Evolutionary conservation across 2,797 vertebrate species (phyloP).

Genomic region (Melopsittacus undulatus): DNA sequence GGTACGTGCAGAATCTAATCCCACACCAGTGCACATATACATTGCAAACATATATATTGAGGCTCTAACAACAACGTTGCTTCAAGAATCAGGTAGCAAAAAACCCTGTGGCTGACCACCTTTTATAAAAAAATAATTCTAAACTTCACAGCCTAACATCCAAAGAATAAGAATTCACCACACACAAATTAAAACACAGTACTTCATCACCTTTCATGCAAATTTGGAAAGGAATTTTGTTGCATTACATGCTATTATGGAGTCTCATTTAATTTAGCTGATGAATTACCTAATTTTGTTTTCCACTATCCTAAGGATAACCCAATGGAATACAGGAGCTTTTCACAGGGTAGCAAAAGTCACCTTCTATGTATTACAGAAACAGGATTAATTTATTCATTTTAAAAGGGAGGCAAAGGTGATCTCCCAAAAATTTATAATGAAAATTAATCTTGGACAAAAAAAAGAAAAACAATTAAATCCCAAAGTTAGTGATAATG

Average conservation of each 20-base stretch:
- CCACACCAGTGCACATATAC: neutral
- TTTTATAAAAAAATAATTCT: neutral
- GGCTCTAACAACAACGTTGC: neutral
- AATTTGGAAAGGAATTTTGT: slow-evolving; percentile 33
- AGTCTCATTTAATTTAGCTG: slow-evolving; percentile 53
- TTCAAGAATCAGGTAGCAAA: neutral
- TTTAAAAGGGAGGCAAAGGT: neutral
- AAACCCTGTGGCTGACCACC: neutral
- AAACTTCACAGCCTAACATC: neutral
- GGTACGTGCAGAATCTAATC: neutral
- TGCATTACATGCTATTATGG: slow-evolving; percentile 10
- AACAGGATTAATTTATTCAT: neutral
- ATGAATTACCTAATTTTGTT: slow-evolving; percentile 32
- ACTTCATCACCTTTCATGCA: slow-evolving; percentile 24
- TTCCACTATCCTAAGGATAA: neutral
- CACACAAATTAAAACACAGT: slow-evolving; percentile 47
- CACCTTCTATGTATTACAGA: neutral
- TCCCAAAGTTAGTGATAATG: neutral
- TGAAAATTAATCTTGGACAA: neutral
- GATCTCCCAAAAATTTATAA: neutral
- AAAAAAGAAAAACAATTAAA: neutral
- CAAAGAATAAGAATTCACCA: neutral
- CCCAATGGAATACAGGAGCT: neutral
- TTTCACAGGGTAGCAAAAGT: neutral
- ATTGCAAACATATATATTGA: fast-evolving